These are phyloP conservation scores for Thelaira solivaga DNA, from an alignment of 2,888 invertebrate species.

Conservation along the genomic window DNA sequence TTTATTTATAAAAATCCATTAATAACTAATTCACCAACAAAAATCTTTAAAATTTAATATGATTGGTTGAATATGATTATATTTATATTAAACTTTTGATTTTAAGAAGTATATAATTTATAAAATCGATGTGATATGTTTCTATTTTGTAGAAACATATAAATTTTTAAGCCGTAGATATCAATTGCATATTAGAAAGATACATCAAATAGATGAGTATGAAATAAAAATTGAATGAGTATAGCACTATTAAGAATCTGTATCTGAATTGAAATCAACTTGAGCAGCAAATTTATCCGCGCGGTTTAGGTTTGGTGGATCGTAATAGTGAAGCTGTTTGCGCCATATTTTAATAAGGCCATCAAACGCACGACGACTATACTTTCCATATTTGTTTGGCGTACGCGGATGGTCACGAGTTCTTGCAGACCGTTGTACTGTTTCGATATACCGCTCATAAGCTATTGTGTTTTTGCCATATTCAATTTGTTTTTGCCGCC, in stretches of 20 bases:
- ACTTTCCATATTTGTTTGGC: conserved; percentile 91
- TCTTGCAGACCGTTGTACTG: conserved; percentile 83
- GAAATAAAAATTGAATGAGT: too few relatives aligned
- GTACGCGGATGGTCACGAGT: conserved; percentile 89
- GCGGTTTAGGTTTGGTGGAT: conserved; percentile 77
- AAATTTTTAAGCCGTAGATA: too few relatives aligned
- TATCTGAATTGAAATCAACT: conserved; percentile 37
- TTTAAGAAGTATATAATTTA: too few relatives aligned
- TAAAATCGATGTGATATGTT: too few relatives aligned
- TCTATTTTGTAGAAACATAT: too few relatives aligned
- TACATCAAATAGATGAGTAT: too few relatives aligned
- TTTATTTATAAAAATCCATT: too few relatives aligned
- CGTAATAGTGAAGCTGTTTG: conserved; percentile 88
- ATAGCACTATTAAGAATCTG: conserved; percentile 52
- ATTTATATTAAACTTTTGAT: too few relatives aligned
- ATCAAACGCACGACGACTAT: conserved; percentile 96
- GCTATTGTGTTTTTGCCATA: conserved; percentile 95
- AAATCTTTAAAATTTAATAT: too few relatives aligned
- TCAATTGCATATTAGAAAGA: too few relatives aligned
- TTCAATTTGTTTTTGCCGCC: conserved; percentile 95
- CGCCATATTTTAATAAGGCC: conserved; percentile 92
- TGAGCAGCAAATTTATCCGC: conserved; percentile 37
- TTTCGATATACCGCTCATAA: conserved; percentile 85
- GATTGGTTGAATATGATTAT: too few relatives aligned
- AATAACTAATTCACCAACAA: too few relatives aligned